phyloP scores from a whole-genome alignment of 2,113 vertebrate genomes.

The Tretioscincus oriximinensis region DNA sequence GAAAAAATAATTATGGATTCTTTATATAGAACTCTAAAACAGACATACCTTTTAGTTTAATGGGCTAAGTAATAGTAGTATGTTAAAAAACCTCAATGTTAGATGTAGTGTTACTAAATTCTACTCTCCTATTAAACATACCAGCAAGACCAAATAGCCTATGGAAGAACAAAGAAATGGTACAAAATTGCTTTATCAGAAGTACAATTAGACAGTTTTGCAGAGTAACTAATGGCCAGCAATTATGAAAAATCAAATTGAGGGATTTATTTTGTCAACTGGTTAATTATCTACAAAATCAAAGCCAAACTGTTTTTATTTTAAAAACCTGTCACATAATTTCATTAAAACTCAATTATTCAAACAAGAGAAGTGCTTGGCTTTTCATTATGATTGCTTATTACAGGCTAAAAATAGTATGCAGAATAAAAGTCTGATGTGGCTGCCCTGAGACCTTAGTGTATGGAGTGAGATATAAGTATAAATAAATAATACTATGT shows the following conservation, averaged over 20 bases:
- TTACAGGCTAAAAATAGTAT: conserved; percentile 21
- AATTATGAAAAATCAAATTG: conserved; percentile 26
- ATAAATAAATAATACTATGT: background rate
- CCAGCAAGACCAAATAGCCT: background rate
- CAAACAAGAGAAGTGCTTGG: conserved; percentile 7
- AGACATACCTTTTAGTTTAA: background rate
- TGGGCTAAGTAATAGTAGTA: too few relatives aligned
- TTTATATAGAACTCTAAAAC: background rate
- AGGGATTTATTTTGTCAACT: conserved; percentile 26
- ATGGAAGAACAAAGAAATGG: background rate
- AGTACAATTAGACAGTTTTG: conserved; percentile 9
- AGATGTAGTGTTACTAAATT: background rate
- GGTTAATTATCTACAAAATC: conserved; percentile 24
- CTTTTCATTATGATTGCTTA: conserved; percentile 20
- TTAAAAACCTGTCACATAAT: conserved; percentile 18
- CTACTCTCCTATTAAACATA: background rate
- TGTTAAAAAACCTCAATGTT: too few relatives aligned
- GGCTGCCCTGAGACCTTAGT: too few relatives aligned
- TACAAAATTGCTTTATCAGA: background rate
- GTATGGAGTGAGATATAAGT: too few relatives aligned
- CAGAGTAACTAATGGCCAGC: conserved; percentile 12
- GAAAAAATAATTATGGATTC: background rate
- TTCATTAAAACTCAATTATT: conserved; percentile 34
- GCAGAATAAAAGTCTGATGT: conserved; percentile 3
- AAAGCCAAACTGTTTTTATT: conserved; percentile 8